Conservation (phyloP, 2,797 vertebrate genomes). For the Sparidentex hasta region DNA sequence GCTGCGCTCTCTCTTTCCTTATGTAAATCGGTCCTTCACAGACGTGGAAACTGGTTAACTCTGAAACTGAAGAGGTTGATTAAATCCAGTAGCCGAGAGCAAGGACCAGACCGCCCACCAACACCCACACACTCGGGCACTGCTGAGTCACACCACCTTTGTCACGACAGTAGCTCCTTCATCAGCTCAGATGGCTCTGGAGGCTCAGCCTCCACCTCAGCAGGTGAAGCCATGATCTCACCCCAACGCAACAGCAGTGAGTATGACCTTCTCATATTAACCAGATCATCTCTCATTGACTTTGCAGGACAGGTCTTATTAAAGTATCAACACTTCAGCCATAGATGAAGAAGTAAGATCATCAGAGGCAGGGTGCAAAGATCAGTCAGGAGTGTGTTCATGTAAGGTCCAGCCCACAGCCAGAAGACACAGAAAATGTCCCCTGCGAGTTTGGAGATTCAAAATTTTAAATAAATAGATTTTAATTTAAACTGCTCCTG, state of each 20-base stretch:
- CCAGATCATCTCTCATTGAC: conserved; percentile 18
- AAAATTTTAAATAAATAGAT: conserved; percentile 19
- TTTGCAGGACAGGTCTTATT: neutral
- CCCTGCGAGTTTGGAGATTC: neutral
- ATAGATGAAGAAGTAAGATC: conserved; percentile 25
- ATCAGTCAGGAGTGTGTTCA: conserved; percentile 12
- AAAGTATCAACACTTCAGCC: conserved; percentile 10
- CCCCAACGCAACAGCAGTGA: conserved; percentile 92
- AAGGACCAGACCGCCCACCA: conserved; percentile 74
- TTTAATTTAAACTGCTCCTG: conserved; percentile 10
- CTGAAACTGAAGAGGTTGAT: conserved; percentile 98
- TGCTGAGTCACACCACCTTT: conserved; percentile 87
- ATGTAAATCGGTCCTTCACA: conserved; percentile 63
- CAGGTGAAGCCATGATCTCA: conserved; percentile 85
- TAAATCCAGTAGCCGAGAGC: conserved; percentile 94
- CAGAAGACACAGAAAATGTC: conserved; percentile 23
- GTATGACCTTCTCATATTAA: conserved; percentile 71
- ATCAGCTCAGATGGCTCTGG: conserved; percentile 92
- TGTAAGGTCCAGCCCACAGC: conserved; percentile 3
- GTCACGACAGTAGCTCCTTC: conserved; percentile 93
- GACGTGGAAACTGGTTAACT: conserved; percentile 98
- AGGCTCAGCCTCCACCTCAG: conserved; percentile 88
- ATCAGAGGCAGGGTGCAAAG: conserved; percentile 15
- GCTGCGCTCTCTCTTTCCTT: neutral
- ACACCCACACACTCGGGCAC: conserved; percentile 88